Evolutionary conservation across 1,140 invertebrate species (phyloP), one percentile per base, ranked within the genome.

Genomic region (Atta texana): DNA sequence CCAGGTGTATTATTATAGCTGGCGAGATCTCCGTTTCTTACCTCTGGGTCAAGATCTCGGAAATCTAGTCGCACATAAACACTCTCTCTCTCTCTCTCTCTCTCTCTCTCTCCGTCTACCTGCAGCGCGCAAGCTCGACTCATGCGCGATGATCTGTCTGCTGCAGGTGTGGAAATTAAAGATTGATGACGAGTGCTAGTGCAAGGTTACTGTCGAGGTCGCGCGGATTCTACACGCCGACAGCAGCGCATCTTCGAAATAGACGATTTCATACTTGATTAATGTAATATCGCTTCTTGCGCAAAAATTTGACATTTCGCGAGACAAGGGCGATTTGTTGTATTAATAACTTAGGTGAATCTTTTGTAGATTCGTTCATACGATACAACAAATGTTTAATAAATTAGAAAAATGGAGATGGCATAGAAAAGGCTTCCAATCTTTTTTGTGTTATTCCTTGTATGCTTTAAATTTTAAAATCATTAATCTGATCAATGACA

Each of bases 81-180:
- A 24, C 7, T 7, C 18, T 57, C 21, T 59, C 3, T 28, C 53
- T 10, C 18, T 57, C 31, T 49, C 34, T 39, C 31, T 57, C 55
- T n/a, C n/a, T 10, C 18, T 57, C 16, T 61, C 3, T 28, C 53
- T 10, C 0, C 39, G 31, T 49, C 34, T 39, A 53, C n/a, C 0
- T 14, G 12, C 55, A 24, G 0, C 49, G 77, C 44, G 28, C 49
- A 24, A 24, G 24, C 24, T 24, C 24, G 24, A 24, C 24, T 24
- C 24, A 28, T 16, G 34, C 34, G 39, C 68, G 28, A 10, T 12
- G 12, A 49, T 39, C 39, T 28, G 59, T 44, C 16, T 24, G 44
- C 63, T 78, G 34, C 80, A 85, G 59, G 80, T 75, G 78, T 61
- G 69, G 86, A 87, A 84, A 84, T 87, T 84, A 87, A 64, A 75